Conservation (phyloP, 2,797 vertebrate genomes). For the Protosalanx chinensis region DNA sequence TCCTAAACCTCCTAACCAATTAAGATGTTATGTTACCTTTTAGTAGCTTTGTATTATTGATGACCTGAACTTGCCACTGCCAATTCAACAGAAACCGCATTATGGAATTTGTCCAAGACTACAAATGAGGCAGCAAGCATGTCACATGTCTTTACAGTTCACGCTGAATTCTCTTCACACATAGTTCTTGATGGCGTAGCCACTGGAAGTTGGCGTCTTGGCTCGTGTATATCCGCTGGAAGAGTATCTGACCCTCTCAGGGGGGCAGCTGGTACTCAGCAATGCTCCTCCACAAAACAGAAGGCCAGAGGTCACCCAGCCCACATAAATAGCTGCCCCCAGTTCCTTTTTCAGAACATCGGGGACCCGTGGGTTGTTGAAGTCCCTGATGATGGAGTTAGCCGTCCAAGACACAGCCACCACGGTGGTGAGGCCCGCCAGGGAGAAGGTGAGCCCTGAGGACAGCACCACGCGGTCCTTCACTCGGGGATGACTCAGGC, state of each 20-base stretch:
- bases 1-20: background rate
- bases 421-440: slow-evolving; percentile 68
- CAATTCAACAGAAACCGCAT: background rate
- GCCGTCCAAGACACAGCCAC: slow-evolving; percentile 82
- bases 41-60: background rate
- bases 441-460: slow-evolving; percentile 73
- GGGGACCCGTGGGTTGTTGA: slow-evolving; percentile 81
- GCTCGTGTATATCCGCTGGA: slow-evolving; percentile 62
- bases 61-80: no score
- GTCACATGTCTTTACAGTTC: background rate
- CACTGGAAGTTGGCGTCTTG: slow-evolving; percentile 52
- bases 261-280: slow-evolving; percentile 72
- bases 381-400: slow-evolving; percentile 78
- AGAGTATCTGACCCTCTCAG: slow-evolving; percentile 43
- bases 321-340: slow-evolving; percentile 81
- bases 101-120: background rate
- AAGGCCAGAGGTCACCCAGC: slow-evolving; percentile 78
- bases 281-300: slow-evolving; percentile 73
- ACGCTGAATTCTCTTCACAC: slow-evolving; percentile 63
- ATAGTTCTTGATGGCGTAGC: slow-evolving; percentile 82
- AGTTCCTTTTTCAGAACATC: slow-evolving; percentile 82
- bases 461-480: slow-evolving; percentile 71
- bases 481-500: slow-evolving; percentile 64
- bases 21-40: background rate
- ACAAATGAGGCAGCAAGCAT: background rate